Conservation (phyloP, 1,140 invertebrate genomes). For the Solen grandis region DNA sequence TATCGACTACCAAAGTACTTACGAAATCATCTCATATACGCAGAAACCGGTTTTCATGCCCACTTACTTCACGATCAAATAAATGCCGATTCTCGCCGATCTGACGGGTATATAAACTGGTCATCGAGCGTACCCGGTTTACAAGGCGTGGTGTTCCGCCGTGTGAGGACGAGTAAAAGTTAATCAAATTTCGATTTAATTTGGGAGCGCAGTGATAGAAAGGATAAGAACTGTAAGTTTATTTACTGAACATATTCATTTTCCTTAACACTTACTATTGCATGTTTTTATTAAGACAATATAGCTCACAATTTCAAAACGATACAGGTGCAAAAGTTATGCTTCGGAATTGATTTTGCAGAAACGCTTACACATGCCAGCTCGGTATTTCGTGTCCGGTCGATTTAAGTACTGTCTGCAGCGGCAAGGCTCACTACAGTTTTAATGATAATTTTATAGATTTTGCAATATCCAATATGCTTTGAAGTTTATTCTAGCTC, state of each 20-base stretch:
- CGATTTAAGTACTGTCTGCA: background rate
- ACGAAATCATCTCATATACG: no score
- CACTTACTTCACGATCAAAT: no score
- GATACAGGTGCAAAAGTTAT: background rate
- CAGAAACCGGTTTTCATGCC: no score
- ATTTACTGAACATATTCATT: constrained; percentile 1
- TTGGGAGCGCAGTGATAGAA: background rate
- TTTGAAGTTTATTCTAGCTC: no score
- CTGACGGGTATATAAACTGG: constrained; percentile 31
- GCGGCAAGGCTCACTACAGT: background rate
- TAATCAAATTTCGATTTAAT: background rate
- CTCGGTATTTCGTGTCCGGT: no score
- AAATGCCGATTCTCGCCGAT: no score
- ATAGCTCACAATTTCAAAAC: background rate
- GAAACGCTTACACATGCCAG: no score
- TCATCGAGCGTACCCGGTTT: background rate
- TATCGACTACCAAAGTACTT: no score
- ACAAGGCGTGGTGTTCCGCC: constrained; percentile 15
- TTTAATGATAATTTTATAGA: no score
- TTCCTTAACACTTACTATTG: background rate
- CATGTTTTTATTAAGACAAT: background rate
- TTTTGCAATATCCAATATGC: no score
- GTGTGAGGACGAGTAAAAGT: background rate
- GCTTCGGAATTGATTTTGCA: no score
- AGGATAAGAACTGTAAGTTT: background rate